Base-by-base conservation (phyloP, 2,113 vertebrate genomes). In the Xiphophorus couchianus region DNA sequence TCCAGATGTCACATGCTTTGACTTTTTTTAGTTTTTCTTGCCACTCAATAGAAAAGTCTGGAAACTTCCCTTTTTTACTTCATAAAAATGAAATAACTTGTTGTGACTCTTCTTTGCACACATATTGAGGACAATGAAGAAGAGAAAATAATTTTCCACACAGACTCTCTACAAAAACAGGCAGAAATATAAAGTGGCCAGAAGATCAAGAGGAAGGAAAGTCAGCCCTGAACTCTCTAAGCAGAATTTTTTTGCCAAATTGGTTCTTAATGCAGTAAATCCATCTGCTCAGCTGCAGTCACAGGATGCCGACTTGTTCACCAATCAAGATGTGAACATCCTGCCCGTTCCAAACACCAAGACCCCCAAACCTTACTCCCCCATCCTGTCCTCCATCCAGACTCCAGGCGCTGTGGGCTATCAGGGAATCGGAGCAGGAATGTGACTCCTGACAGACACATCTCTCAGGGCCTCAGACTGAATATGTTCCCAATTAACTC, bases 401-500 rank as follows among this genome's bases (percentile, higher is more conserved):
- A 86, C 91, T 81, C 80, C 79, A 88, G 90, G 82, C 90, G 77
- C 90, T 89, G 80, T 28, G 13, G 74, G 83, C 89, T 92, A 93
- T 93, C 91, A 74, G 85, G 76, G 76, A 82, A 93, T 92, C 91
- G 80, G 61, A 84, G 86, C 82, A 93, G 92, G 92, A 93, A 93
- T 93, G 92, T 79, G 88, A 84, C 85, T 92, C 86, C 87, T 92
- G 91, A 91, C 92, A 93, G 85, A 84, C 90, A 80, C 86, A 88
- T 92, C 90, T 92, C 87, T 82, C 84, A 86, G 87, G 88, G 81
- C 87, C 90, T 76, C 86, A 75, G 87, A 78, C 81, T 66, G 79
- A 93, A 90, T 93, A 90, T 93, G 92, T 93, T 93, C 89, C 84
- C 84, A 91, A 92, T 93, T 93, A 93, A 84, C 83, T 84, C 51